Evolutionary conservation across 2,888 invertebrate species (phyloP).

Genomic region (Endomychus coccineus): DNA sequence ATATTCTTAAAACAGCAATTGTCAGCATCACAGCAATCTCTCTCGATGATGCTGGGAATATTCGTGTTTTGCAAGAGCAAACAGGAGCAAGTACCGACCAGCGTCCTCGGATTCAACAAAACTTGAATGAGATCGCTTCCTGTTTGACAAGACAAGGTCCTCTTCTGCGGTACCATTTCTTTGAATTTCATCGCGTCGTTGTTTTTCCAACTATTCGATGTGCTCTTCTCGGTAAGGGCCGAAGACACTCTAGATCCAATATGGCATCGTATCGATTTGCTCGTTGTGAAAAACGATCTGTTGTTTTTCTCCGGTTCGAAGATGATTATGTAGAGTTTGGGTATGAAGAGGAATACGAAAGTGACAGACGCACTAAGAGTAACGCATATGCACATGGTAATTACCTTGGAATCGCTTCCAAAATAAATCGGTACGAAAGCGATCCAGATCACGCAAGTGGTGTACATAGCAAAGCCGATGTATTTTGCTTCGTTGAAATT

Average conservation of each 20-base stretch:
- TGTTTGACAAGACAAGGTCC: conserved; percentile 43
- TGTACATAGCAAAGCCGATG: conserved; percentile 76
- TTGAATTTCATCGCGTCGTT: conserved; percentile 16
- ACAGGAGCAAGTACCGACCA: conserved; percentile 30
- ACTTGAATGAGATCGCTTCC: conserved; percentile 39
- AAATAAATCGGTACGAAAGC: conserved; percentile 73
- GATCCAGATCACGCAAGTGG: conserved; percentile 70
- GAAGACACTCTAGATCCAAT: conserved; percentile 50
- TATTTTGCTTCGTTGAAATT: conserved; percentile 73
- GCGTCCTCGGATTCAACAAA: conserved; percentile 32
- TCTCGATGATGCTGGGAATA: conserved; percentile 34
- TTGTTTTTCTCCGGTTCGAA: conserved; percentile 70
- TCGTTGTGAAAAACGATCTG: conserved; percentile 65
- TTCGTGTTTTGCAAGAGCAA: conserved; percentile 16
- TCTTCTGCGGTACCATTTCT: conserved; percentile 28
- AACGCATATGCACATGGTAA: conserved; percentile 57
- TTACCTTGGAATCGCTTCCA: conserved; percentile 56
- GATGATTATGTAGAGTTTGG: conserved; percentile 69
- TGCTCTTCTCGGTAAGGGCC: conserved; percentile 41
- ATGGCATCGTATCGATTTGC: conserved; percentile 64
- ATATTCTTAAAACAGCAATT: conserved; percentile 43
- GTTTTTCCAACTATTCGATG: conserved; percentile 35
- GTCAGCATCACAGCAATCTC: conserved; percentile 38
- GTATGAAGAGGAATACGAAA: conserved; percentile 65
- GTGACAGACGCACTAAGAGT: conserved; percentile 67